Percentiles rank a stretch among this genome's conserved stretches.
These are phyloP conservation scores for Pygocentrus nattereri DNA, from an alignment of 2,797 vertebrate species.

Conservation along the genomic window DNA sequence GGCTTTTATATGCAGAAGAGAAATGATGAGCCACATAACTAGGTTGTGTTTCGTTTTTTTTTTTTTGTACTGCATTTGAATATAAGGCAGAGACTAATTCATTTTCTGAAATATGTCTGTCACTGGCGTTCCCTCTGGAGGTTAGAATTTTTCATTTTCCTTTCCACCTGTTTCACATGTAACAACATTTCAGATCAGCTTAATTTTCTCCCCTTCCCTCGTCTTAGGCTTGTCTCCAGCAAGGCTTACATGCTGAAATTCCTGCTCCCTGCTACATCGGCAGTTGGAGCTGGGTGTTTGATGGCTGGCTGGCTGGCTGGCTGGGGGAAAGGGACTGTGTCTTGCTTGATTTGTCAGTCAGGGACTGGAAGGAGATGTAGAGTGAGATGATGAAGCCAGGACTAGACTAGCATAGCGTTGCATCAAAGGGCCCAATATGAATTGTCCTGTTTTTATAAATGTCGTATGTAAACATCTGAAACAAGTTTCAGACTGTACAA, in stretches of 20 bases:
- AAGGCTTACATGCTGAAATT: conserved; percentile 48
- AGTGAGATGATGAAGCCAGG: neutral
- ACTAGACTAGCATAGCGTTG: neutral
- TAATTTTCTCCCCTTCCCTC: conserved; percentile 38
- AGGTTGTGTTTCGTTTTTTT: conserved; percentile 11
- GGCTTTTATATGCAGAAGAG: conserved; percentile 27
- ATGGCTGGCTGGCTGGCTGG: conserved; percentile 43
- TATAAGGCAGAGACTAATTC: conserved; percentile 28
- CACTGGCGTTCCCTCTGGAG: conserved; percentile 35
- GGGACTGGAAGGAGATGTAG: conserved; percentile 1
- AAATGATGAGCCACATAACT: conserved; percentile 32
- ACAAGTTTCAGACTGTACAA: too few relatives aligned
- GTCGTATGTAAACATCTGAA: too few relatives aligned
- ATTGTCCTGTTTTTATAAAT: too few relatives aligned
- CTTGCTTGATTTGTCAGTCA: conserved; percentile 18
- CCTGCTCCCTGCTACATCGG: conserved; percentile 37
- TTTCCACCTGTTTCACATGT: conserved; percentile 37
- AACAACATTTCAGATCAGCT: conserved; percentile 52
- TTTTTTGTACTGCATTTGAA: conserved; percentile 28
- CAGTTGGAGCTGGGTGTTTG: conserved; percentile 36
- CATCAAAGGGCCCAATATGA: neutral
- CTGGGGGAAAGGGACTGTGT: conserved; percentile 9
- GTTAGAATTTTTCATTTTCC: conserved; percentile 52
- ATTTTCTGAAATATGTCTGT: conserved; percentile 38
- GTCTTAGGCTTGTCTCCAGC: conserved; percentile 28